Evolutionary conservation across 2,888 invertebrate species (phyloP), one percentile per base, ranked within the genome.

Genomic region (Thymelicus acteon): DNA sequence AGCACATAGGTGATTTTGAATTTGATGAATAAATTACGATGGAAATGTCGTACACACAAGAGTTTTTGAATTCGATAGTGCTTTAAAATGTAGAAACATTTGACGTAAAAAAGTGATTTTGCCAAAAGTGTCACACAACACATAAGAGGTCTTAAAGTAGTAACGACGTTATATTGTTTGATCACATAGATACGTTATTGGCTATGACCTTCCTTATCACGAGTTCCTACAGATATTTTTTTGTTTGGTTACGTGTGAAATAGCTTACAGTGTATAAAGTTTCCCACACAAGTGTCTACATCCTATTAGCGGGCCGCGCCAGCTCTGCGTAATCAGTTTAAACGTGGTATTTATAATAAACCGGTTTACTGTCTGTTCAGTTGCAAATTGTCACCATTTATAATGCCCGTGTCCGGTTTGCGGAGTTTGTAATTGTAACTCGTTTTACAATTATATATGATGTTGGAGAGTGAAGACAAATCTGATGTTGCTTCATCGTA

Each of bases 291-390:
- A 57, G 57, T 57, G 47, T 47, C 57, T 63, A 48, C 48, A 48
- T 66, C 66, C 58, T 49, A 67, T 67, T 39, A 60, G 60, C 40
- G 15, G 0, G 49, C 15, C 15, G n/a, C 48, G n/a, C 48, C 49
- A 7, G 48, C 57, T 12, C 37, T 37, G 60, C 48, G 31, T 48
- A 48, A 60, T 48, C 15, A 48, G n/a, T 67, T 39, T 60, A 58
- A 49, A 67, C 60, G 48, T 60, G 67, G 60, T 60, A 67, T 60
- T 67, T 40, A 60, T 67, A 49, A 49, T 60, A 49, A 60, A 67
- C 67, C 60, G 67, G 60, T 60, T 67, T 3, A n/a, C 8, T 48
- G 10, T 31, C 48, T 48, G 58, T 67, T 67, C 60, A 47, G 49
- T 60, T 67, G 67, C 49, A 52, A 60, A 60, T 65, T 47, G 48